phyloP scores from a whole-genome alignment of 2,888 invertebrate genomes.

The Coecobrya sp. region DNA sequence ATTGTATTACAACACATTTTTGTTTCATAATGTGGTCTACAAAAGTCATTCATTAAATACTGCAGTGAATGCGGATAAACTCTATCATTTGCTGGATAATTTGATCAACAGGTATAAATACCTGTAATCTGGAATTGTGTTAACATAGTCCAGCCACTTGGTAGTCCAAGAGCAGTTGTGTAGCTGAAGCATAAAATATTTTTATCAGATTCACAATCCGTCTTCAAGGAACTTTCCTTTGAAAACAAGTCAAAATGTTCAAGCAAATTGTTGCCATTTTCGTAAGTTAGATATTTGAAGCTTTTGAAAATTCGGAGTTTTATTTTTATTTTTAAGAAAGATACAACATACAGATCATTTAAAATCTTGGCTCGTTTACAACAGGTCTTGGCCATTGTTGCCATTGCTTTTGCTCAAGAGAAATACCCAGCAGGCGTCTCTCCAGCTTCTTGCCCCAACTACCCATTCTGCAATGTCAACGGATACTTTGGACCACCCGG shows the following conservation, averaged over 20 bases:
- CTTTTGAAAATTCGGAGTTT: neutral
- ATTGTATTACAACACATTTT: constrained; percentile 37
- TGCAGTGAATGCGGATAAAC: neutral
- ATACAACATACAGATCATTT: too few species aligned
- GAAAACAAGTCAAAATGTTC: constrained; percentile 60
- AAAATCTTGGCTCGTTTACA: constrained; percentile 33
- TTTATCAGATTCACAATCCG: constrained; percentile 60
- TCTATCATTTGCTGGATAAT: constrained; percentile 36
- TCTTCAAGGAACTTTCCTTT: constrained; percentile 22
- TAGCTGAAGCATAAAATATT: constrained; percentile 58
- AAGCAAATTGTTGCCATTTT: constrained; percentile 75
- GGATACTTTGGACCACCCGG: constrained; percentile 83
- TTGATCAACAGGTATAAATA: constrained; percentile 68
- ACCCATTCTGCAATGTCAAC: constrained; percentile 83
- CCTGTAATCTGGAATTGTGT: neutral
- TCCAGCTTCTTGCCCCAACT: constrained; percentile 83
- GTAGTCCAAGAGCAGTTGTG: constrained; percentile 55
- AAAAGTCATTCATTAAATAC: neutral
- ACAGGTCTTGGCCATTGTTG: constrained; percentile 84
- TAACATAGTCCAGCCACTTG: constrained; percentile 43
- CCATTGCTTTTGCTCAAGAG: constrained; percentile 82
- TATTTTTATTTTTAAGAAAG: too few species aligned
- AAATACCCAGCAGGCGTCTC: constrained; percentile 83
- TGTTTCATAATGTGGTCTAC: constrained; percentile 37
- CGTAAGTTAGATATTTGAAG: constrained; percentile 53